Evolutionary conservation across 2,888 invertebrate species (phyloP).

Genomic region (Lacanobia wlatinum): DNA sequence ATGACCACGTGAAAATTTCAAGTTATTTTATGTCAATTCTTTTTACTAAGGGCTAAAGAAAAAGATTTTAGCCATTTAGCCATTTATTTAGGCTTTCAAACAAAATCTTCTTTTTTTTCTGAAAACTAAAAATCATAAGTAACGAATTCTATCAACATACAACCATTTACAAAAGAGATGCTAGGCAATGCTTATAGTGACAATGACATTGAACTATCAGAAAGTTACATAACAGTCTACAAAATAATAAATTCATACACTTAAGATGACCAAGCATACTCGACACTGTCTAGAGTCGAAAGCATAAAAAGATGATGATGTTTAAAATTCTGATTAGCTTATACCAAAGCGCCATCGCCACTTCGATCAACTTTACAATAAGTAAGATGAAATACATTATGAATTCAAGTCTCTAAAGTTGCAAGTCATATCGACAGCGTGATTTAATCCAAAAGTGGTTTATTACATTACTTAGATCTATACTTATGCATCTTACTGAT

Average conservation of each 20-base stretch:
- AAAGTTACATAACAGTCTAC: background rate
- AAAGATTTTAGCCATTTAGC: too few relatives aligned
- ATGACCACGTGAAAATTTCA: background rate
- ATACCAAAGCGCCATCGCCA: background rate
- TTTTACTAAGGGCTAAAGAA: too few relatives aligned
- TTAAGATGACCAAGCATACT: slow-evolving; percentile 11
- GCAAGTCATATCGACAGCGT: slow-evolving; percentile 7
- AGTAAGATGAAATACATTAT: slow-evolving; percentile 7
- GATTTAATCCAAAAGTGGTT: slow-evolving; percentile 9
- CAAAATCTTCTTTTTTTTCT: too few relatives aligned
- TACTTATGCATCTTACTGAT: background rate
- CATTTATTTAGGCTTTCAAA: too few relatives aligned
- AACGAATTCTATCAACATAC: too few relatives aligned
- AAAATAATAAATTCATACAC: background rate
- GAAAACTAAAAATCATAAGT: too few relatives aligned
- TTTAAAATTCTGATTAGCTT: background rate
- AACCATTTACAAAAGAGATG: background rate
- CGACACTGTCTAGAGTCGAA: background rate
- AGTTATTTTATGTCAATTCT: background rate
- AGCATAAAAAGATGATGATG: slow-evolving; percentile 5
- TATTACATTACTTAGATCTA: background rate
- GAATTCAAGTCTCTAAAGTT: background rate
- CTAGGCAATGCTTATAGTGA: background rate
- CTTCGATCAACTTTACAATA: slow-evolving; percentile 18
- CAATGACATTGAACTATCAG: slow-evolving; percentile 15